These are phyloP conservation scores for Fregata magnificens DNA, from an alignment of 2,113 vertebrate species.

Conservation along the genomic window DNA sequence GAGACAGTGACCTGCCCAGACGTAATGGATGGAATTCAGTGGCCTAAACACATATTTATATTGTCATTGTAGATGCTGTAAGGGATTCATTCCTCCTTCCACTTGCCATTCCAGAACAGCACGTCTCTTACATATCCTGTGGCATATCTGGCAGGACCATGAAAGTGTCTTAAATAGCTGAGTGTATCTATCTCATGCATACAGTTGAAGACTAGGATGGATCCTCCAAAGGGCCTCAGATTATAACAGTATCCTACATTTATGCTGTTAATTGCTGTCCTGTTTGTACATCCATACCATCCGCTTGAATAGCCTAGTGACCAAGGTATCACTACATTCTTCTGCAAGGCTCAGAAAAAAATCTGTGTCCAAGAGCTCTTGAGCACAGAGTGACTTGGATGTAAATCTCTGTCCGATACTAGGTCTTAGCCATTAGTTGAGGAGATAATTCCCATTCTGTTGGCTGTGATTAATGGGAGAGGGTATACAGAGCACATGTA, in stretches of 20 bases:
- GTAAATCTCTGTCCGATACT: not conserved
- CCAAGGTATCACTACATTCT: not conserved
- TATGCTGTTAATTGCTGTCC: not conserved
- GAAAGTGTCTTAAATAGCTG: not conserved
- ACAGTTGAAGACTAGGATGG: not conserved
- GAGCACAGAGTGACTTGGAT: not conserved
- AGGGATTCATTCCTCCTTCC: not conserved
- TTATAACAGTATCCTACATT: not conserved
- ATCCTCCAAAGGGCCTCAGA: not conserved
- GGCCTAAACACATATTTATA: not conserved
- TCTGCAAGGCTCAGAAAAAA: not conserved
- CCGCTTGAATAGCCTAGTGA: not conserved
- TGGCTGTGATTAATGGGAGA: not conserved
- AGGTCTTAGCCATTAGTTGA: not conserved
- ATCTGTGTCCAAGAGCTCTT: not conserved
- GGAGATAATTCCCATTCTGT: not conserved
- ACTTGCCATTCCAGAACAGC: not conserved
- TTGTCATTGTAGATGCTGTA: not conserved
- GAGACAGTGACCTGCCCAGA: not conserved
- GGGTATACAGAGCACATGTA: not conserved
- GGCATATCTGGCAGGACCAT: not conserved
- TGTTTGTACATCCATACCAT: not conserved
- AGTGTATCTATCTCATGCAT: not conserved
- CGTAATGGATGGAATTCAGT: not conserved
- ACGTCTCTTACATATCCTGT: not conserved